Percentiles rank a stretch among this genome's conserved stretches.
phyloP scores from a whole-genome alignment of 2,113 vertebrate genomes.

The Pedionomus torquatus region DNA sequence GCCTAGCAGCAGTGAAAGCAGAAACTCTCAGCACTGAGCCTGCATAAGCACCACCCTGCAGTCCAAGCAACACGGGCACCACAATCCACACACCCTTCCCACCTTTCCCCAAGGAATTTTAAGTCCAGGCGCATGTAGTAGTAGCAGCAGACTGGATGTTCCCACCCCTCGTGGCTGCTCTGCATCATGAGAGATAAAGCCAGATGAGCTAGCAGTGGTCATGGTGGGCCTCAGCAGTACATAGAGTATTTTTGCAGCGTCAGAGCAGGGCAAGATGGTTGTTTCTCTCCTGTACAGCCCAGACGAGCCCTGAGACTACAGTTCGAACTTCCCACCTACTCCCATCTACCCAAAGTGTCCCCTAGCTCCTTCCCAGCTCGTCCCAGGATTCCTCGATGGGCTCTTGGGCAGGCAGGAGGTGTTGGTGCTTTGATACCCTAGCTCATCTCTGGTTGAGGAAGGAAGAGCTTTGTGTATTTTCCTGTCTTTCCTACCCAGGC shows the following conservation, averaged over 20 bases:
- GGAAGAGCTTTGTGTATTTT: background rate
- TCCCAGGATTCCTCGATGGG: background rate
- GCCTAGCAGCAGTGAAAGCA: background rate
- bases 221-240: background rate
- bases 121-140: rapidly evolving
- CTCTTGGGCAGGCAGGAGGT: background rate
- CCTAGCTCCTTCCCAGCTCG: background rate
- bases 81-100: rapidly evolving
- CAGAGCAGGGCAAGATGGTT: background rate
- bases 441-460: background rate
- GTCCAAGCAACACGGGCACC: rapidly evolving
- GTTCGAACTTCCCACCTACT: background rate
- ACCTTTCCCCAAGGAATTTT: background rate
- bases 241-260: background rate
- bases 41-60: rapidly evolving
- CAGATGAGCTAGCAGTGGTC: background rate
- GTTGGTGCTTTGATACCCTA: background rate
- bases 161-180: background rate
- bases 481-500: background rate
- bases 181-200: rapidly evolving
- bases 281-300: background rate
- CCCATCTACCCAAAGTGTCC: rapidly evolving
- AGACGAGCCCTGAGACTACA: background rate
- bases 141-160: background rate
- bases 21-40: rapidly evolving